Percentiles rank a stretch among this genome's conserved stretches.
phyloP scores from a whole-genome alignment of 2,113 vertebrate species.

The Manacus vitellinus region DNA sequence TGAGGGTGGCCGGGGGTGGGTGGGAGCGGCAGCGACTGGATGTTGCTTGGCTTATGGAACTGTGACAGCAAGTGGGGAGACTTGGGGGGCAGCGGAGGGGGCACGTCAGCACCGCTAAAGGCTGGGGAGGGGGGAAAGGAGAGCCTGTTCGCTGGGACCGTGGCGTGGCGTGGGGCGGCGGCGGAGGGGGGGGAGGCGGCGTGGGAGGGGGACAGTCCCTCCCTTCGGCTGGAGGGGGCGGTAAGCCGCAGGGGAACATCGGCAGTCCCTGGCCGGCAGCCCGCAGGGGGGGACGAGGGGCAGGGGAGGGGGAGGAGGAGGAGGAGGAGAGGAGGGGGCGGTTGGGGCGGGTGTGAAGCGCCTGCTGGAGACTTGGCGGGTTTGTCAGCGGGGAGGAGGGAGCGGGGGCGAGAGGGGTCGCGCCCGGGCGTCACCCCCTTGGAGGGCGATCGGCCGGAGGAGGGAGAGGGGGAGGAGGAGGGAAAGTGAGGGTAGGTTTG shows the following conservation, averaged over 20 bases:
- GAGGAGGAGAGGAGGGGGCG: constrained; percentile 70
- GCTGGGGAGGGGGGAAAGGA: constrained; percentile 44
- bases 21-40: constrained; percentile 70
- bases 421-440: constrained; percentile 54
- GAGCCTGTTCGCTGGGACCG: background rate
- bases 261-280: constrained; percentile 55
- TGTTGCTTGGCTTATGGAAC: constrained; percentile 61
- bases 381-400: constrained; percentile 68
- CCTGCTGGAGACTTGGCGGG: constrained; percentile 75
- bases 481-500: constrained; percentile 49
- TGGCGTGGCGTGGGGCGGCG: constrained; percentile 37
- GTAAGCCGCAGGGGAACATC: constrained; percentile 53
- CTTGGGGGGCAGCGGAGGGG: constrained; percentile 76
- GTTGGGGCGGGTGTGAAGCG: constrained; percentile 41
- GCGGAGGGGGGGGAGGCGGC: constrained; percentile 53
- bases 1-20: constrained; percentile 78
- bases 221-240: constrained; percentile 31
- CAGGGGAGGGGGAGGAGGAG: constrained; percentile 50
- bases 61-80: constrained; percentile 72
- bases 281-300: constrained; percentile 60
- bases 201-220: constrained; percentile 65
- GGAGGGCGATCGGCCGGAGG: constrained; percentile 62
- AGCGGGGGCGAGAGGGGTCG: constrained; percentile 53
- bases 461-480: constrained; percentile 53
- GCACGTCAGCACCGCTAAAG: background rate